Percentiles rank a stretch among this genome's conserved stretches.
phyloP scores from a whole-genome alignment of 2,113 vertebrate genomes.

The Anguilla japonica region DNA sequence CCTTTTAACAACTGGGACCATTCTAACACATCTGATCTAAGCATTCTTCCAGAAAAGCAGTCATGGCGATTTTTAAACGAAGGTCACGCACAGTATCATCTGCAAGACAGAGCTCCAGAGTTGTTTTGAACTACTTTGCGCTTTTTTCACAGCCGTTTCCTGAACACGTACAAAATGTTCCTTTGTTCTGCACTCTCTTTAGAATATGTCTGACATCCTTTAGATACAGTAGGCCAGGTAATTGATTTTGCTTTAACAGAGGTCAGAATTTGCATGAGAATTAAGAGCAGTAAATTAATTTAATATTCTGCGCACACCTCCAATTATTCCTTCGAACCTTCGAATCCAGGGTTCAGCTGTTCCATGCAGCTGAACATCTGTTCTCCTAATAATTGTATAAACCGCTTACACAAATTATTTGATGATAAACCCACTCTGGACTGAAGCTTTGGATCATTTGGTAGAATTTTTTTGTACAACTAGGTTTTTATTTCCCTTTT shows the following conservation, averaged over 20 bases:
- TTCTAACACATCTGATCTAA: no score
- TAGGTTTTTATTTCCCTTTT: conserved; percentile 23
- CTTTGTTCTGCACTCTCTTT: neutral
- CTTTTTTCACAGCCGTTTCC: no score
- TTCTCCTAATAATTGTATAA: conserved; percentile 88
- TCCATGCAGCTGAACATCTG: conserved; percentile 83
- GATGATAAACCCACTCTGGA: conserved; percentile 58
- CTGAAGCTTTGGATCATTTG: conserved; percentile 58
- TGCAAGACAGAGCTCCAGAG: neutral
- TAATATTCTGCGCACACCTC: conserved; percentile 83
- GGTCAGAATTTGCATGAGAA: conserved; percentile 87
- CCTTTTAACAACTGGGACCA: no score
- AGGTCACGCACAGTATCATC: neutral
- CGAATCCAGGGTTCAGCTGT: conserved; percentile 84
- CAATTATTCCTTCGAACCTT: conserved; percentile 83
- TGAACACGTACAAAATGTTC: neutral
- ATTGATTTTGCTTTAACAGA: conserved; percentile 80
- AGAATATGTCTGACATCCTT: conserved; percentile 67
- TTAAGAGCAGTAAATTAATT: conserved; percentile 86
- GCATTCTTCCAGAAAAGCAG: no score
- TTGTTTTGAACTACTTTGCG: neutral
- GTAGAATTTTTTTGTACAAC: conserved; percentile 27
- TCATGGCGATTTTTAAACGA: no score
- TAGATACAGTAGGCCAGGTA: conserved; percentile 63
- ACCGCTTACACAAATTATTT: conserved; percentile 85